Conservation (phyloP, 2,797 vertebrate genomes). For the Cuculus canorus region DNA sequence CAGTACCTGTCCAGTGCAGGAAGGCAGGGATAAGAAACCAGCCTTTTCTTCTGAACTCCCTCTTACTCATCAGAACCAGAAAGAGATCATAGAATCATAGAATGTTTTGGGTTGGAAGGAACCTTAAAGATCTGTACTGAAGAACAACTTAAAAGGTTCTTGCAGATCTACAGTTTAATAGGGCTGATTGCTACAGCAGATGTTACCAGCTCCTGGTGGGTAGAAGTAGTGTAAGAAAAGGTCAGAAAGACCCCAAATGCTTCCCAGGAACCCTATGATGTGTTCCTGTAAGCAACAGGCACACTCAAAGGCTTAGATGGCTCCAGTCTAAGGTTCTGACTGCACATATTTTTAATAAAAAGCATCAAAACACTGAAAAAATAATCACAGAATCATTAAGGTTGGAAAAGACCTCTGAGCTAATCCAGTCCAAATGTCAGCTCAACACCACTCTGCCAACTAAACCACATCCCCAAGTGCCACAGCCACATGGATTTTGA, state of each 20-base stretch:
- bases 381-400: too few species aligned
- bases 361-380: background rate
- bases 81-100: background rate
- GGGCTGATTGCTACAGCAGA: background rate
- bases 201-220: background rate
- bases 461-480: too few species aligned
- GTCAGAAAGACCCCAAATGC: background rate
- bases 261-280: background rate
- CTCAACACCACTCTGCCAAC: too few species aligned
- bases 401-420: too few species aligned
- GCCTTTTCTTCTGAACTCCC: background rate
- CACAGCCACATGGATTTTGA: too few species aligned
- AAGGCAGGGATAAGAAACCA: background rate
- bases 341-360: accelerated
- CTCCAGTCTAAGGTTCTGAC: background rate
- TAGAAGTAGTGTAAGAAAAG: background rate
- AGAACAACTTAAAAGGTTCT: background rate
- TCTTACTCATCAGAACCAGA: background rate
- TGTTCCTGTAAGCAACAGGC: background rate
- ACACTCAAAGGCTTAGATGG: background rate
- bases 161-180: background rate
- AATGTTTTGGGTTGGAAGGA: too few species aligned
- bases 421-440: too few species aligned
- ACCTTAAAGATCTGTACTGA: background rate
- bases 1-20: background rate